Conservation (phyloP, 2,888 invertebrate genomes). For the Helobdella robusta region DNA sequence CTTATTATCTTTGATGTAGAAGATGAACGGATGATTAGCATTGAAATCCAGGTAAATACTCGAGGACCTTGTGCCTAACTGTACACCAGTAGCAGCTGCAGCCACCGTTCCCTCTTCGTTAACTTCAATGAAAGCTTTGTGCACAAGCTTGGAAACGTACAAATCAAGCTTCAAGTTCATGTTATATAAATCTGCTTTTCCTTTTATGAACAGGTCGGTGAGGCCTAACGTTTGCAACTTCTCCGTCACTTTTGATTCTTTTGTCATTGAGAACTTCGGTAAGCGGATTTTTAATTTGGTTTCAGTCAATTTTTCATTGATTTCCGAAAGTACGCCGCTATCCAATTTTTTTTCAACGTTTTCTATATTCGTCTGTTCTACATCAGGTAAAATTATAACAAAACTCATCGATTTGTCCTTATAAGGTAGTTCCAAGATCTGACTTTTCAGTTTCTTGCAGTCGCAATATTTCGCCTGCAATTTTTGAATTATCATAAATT, state of each 20-base stretch:
- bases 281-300: conserved; percentile 29
- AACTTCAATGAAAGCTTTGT: conserved; percentile 44
- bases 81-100: conserved; percentile 37
- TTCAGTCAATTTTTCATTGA: conserved; percentile 21
- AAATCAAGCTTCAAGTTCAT: conserved; percentile 37
- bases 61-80: too few species aligned
- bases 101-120: conserved; percentile 40
- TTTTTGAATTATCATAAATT: conserved; percentile 8
- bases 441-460: conserved; percentile 9
- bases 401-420: background rate
- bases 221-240: conserved; percentile 31
- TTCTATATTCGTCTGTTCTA: background rate
- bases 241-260: conserved; percentile 28
- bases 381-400: conserved; percentile 19
- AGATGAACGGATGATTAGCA: conserved; percentile 34
- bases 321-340: conserved; percentile 18
- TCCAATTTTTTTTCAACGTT: too few species aligned
- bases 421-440: conserved; percentile 24
- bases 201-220: conserved; percentile 34
- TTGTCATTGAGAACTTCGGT: conserved; percentile 34
- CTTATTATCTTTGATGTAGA: conserved; percentile 31
- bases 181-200: conserved; percentile 41
- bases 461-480: background rate
- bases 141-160: conserved; percentile 40
- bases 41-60: conserved; percentile 21